Conservation (phyloP, 2,797 vertebrate genomes). For the Peromyscus nudipes region DNA sequence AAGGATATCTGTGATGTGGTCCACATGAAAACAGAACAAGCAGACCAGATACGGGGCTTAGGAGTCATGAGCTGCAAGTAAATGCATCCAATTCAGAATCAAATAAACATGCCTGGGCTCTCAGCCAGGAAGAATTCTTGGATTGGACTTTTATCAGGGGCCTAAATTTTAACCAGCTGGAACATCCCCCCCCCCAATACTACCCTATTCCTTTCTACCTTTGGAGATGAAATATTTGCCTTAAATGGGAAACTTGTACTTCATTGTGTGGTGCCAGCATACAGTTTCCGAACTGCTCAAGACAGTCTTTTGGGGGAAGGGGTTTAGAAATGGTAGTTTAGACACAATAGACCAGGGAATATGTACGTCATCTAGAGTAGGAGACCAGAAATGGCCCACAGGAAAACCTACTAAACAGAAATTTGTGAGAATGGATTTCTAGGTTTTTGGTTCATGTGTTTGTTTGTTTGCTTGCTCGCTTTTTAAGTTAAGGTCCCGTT, state of each 20-base stretch:
- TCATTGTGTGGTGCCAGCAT: conserved; percentile 69
- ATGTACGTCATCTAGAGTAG: neutral
- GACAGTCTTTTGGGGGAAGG: neutral
- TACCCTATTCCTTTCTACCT: conserved; percentile 81
- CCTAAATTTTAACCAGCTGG: conserved; percentile 85
- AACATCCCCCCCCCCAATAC: conserved; percentile 73
- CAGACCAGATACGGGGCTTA: conserved; percentile 62
- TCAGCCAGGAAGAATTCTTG: conserved; percentile 80
- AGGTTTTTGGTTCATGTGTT: neutral
- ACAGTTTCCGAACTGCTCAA: conserved; percentile 60
- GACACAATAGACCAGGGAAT: conserved; percentile 38
- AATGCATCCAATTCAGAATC: conserved; percentile 80
- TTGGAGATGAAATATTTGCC: conserved; percentile 79
- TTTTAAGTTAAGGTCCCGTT: neutral
- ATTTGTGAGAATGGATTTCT: conserved; percentile 30
- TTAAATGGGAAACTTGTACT: conserved; percentile 83
- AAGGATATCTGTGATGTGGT: conserved; percentile 43
- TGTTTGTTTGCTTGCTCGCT: neutral
- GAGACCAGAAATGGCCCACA: conserved; percentile 23
- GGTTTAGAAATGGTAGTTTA: conserved; percentile 24
- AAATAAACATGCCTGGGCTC: conserved; percentile 81
- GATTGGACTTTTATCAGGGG: conserved; percentile 80
- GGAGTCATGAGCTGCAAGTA: conserved; percentile 75
- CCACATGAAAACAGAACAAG: conserved; percentile 6
- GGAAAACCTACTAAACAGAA: conserved; percentile 59